A percentile compares a stretch with the other conserved stretches of the same genome.
Conservation (phyloP, 2,888 invertebrate species). For the Sesamia inferens region DNA sequence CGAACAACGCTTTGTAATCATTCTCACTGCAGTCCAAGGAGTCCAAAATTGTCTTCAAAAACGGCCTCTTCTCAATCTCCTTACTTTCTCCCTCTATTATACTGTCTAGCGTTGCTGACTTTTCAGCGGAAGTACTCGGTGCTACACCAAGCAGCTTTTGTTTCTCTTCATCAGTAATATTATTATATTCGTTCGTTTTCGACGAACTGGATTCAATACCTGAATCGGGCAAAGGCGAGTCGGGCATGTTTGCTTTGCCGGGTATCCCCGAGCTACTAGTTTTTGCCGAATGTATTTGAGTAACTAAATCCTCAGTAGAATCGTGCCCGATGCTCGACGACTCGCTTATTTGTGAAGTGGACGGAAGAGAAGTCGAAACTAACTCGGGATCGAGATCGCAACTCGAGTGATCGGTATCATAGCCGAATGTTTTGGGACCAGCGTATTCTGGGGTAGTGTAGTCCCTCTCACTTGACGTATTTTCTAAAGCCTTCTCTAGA, state of each 20-base stretch:
- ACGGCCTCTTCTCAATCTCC: slow-evolving; percentile 92
- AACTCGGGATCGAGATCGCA: slow-evolving; percentile 88
- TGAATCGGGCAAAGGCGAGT: slow-evolving; percentile 87
- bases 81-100: slow-evolving; percentile 80
- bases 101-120: slow-evolving; percentile 74
- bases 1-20: slow-evolving; percentile 98
- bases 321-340: slow-evolving; percentile 86
- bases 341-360: slow-evolving; percentile 88
- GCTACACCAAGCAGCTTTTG: slow-evolving; percentile 89
- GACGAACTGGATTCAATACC: slow-evolving; percentile 83
- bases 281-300: slow-evolving; percentile 79
- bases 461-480: slow-evolving; percentile 83
- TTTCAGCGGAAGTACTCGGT: slow-evolving; percentile 71
- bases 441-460: slow-evolving; percentile 85
- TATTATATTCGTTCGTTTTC: slow-evolving; percentile 90
- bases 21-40: slow-evolving; percentile 97
- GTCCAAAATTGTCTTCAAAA: slow-evolving; percentile 96
- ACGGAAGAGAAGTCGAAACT: slow-evolving; percentile 87
- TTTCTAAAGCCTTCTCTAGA: slow-evolving; percentile 93
- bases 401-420: slow-evolving; percentile 87
- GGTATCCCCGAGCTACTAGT: slow-evolving; percentile 56
- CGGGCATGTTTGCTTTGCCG: slow-evolving; percentile 84
- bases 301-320: slow-evolving; percentile 87
- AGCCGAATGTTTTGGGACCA: slow-evolving; percentile 81
- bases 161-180: slow-evolving; percentile 98